Conservation (phyloP, 1,140 invertebrate genomes). For the Diorhabda sublineata region DNA sequence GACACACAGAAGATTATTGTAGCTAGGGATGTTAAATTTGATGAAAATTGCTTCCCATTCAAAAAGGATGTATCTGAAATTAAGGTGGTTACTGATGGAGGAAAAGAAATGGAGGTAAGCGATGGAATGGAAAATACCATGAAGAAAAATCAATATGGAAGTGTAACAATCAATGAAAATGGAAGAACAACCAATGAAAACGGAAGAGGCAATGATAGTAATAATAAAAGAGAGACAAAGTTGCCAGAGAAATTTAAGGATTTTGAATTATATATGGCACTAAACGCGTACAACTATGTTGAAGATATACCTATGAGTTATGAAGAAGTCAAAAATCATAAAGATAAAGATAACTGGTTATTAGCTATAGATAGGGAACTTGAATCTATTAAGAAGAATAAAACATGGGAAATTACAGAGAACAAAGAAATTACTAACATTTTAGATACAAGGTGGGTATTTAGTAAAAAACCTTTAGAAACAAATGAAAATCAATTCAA, state of each 20-base stretch:
- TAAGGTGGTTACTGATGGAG: slow-evolving; percentile 7
- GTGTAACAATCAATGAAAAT: not conserved
- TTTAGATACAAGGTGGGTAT: slow-evolving; percentile 23
- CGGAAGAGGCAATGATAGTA: not conserved
- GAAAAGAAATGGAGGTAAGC: slow-evolving; percentile 11
- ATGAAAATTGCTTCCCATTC: slow-evolving; percentile 26
- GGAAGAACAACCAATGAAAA: slow-evolving; percentile 4
- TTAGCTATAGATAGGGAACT: slow-evolving; percentile 45
- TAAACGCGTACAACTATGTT: slow-evolving; percentile 19
- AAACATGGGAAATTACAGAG: no score
- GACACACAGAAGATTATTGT: slow-evolving; percentile 23
- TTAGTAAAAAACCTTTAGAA: slow-evolving; percentile 33
- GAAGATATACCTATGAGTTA: slow-evolving; percentile 27
- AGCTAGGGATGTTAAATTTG: slow-evolving; percentile 24
- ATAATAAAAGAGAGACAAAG: slow-evolving; percentile 18
- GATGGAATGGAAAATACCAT: slow-evolving; percentile 12
- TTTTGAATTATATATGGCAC: slow-evolving; percentile 28
- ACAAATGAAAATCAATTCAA: slow-evolving; percentile 37
- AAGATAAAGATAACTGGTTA: slow-evolving; percentile 40
- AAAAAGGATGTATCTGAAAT: slow-evolving; percentile 15
- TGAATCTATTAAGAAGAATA: slow-evolving; percentile 25
- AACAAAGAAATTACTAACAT: no score
- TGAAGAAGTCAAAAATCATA: slow-evolving; percentile 39
- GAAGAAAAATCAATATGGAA: not conserved
- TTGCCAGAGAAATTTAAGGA: slow-evolving; percentile 25